phyloP scores from a whole-genome alignment of 1,140 invertebrate species.

The Cotesia typhae region DNA sequence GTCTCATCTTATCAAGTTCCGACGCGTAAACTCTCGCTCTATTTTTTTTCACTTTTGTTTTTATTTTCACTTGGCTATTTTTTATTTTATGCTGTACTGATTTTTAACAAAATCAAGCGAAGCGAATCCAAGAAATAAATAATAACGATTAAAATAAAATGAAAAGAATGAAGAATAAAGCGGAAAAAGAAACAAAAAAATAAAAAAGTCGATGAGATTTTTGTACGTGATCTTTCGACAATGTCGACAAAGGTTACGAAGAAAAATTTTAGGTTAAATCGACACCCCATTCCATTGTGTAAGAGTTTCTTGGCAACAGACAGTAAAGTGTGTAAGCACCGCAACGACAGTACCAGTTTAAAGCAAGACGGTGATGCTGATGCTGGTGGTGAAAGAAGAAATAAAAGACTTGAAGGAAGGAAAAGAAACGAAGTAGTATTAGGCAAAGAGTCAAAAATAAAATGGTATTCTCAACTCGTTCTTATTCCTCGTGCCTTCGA shows the following conservation, averaged over 20 bases:
- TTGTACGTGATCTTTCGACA: constrained; percentile 14
- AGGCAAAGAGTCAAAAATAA: constrained; percentile 2
- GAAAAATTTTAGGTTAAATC: constrained; percentile 15
- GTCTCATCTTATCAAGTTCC: neutral
- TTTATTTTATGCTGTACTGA: neutral
- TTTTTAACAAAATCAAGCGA: neutral
- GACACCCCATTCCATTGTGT: constrained; percentile 5
- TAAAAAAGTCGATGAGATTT: constrained; percentile 8
- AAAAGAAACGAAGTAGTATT: neutral
- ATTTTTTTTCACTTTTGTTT: constrained; percentile 3
- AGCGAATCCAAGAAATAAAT: neutral
- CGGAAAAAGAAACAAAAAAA: neutral
- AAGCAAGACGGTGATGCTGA: too few relatives aligned
- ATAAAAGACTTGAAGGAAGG: too few relatives aligned
- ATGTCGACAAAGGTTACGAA: constrained; percentile 2
- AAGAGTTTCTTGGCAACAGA: constrained; percentile 21
- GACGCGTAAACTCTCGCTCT: neutral
- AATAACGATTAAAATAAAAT: too few relatives aligned
- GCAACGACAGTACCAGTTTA: too few relatives aligned
- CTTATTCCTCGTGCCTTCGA: constrained; percentile 53
- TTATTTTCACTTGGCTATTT: neutral
- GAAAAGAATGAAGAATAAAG: neutral
- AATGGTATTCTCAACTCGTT: constrained; percentile 41
- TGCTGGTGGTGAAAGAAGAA: neutral
- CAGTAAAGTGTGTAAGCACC: too few relatives aligned